These are phyloP conservation scores for Sylvilagus floridanus DNA, from an alignment of 2,797 vertebrate genomes.

Conservation along the genomic window DNA sequence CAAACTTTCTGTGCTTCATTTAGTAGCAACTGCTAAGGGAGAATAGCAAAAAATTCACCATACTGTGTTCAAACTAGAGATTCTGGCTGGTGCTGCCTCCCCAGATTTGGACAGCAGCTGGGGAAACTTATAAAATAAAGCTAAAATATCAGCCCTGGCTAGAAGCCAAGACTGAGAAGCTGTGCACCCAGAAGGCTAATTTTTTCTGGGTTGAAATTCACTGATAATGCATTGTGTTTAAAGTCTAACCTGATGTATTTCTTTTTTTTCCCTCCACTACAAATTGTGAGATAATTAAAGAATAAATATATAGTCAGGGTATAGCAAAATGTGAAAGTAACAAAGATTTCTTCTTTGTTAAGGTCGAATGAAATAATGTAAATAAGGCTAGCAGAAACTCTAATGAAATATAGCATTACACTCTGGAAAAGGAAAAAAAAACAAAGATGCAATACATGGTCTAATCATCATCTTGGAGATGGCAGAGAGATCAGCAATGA, in stretches of 20 bases:
- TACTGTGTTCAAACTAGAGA: slow-evolving; percentile 28
- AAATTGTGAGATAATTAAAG: neutral
- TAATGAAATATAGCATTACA: neutral
- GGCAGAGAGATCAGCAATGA: neutral
- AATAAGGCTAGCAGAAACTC: too few relatives aligned
- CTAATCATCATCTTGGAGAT: neutral
- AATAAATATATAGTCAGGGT: slow-evolving; percentile 12
- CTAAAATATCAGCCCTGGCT: slow-evolving; percentile 59
- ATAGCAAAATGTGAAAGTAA: slow-evolving; percentile 23
- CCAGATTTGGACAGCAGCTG: slow-evolving; percentile 50
- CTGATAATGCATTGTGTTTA: slow-evolving; percentile 64
- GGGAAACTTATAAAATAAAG: slow-evolving; percentile 38
- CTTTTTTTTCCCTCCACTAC: neutral
- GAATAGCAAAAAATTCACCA: neutral
- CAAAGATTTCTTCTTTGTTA: neutral
- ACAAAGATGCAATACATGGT: neutral
- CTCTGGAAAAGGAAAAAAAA: neutral
- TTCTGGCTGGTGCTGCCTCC: slow-evolving; percentile 48
- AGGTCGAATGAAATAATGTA: neutral
- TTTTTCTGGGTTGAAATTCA: slow-evolving; percentile 53
- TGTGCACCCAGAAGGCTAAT: slow-evolving; percentile 26
- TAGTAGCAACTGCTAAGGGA: neutral
- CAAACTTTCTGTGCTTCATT: slow-evolving; percentile 5
- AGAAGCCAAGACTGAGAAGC: slow-evolving; percentile 24
- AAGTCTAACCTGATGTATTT: slow-evolving; percentile 32